Conservation (phyloP, 2,888 invertebrate genomes). For the Dasysyrphus albostriatus region DNA sequence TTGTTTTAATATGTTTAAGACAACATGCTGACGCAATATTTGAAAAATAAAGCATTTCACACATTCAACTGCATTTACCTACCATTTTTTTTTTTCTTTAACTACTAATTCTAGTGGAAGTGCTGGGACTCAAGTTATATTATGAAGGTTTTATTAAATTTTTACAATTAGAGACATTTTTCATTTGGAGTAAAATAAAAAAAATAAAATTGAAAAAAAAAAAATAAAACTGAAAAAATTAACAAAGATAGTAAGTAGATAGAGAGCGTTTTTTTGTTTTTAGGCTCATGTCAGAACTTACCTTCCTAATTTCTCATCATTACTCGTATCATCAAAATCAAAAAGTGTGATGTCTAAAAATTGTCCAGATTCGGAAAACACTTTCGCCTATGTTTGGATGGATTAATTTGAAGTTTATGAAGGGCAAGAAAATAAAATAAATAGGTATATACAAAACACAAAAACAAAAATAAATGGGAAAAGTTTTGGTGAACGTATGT, state of each 20-base stretch:
- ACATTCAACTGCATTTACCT: slow-evolving; percentile 65
- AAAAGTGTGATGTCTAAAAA: slow-evolving; percentile 87
- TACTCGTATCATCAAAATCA: slow-evolving; percentile 95
- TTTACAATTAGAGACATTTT: slow-evolving; percentile 71
- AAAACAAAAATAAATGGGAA: slow-evolving; percentile 56
- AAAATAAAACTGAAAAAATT: slow-evolving; percentile 16
- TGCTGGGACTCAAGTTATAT: slow-evolving; percentile 46
- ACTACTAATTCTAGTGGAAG: slow-evolving; percentile 37
- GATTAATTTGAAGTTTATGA: slow-evolving; percentile 69
- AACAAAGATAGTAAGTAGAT: slow-evolving; percentile 2
- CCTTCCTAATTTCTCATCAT: slow-evolving; percentile 97
- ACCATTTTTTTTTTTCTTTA: slow-evolving; percentile 40
- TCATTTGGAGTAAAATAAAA: slow-evolving; percentile 9
- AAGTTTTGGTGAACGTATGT: slow-evolving; percentile 53
- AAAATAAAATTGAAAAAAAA: slow-evolving; percentile 29
- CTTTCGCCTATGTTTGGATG: slow-evolving; percentile 80
- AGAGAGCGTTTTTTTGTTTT: slow-evolving; percentile 11
- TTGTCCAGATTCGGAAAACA: slow-evolving; percentile 83
- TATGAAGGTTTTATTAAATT: not conserved
- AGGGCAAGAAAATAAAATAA: slow-evolving; percentile 77
- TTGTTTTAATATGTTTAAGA: not conserved
- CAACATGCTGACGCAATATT: slow-evolving; percentile 26
- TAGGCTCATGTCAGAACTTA: slow-evolving; percentile 83
- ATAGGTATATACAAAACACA: slow-evolving; percentile 76
- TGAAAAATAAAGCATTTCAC: slow-evolving; percentile 26